Evolutionary conservation across 2,888 invertebrate genomes (phyloP), one percentile per base, ranked within the genome.

Genomic region (Nowickia ferox): DNA sequence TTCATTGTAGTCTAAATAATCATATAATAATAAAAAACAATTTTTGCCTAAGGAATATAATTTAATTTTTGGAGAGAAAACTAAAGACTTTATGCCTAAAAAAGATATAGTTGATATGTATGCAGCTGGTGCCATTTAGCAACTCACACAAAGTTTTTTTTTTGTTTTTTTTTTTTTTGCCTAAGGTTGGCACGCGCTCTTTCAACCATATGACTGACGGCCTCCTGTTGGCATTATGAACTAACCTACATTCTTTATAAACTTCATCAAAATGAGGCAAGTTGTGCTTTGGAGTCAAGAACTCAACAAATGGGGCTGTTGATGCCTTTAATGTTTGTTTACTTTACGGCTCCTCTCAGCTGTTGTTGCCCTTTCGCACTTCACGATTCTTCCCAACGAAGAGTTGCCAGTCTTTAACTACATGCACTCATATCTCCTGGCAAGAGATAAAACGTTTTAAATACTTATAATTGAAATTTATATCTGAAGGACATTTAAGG

Each of bases 171-270:
- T n/a, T n/a, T 17, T 11, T 55, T n/a, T 44, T 19, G 40, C 48
- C 44, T 44, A 59, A 79, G 40, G 74, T 69, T 74, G 74, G 51
- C 74, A 68, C 72, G 72, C 69, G 75, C 71, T 65, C 61, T 74
- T 48, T n/a, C 40, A 68, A 81, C 48, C 77, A 76, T 69, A 81
- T 82, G 74, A 65, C 71, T 82, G 74, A 65, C 71, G 46, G 65
- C 75, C 82, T 75, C 69, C 75, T 82, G 63, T 72, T 71, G 81
- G 51, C 55, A 59, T 75, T 17, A 61, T 79, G 40, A 71, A 82
- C 82, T 85, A 84, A 82, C 81, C 81, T 75, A 78, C 74, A 85
- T 85, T 78, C 44, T 63, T 82, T 81, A 66, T 68, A 59, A 81
- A 82, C 71, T 51, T 65, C 57, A 5, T 10, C 11, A 10, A 57